A percentile compares a stretch with the other conserved stretches of the same genome.
Evolutionary conservation across 2,797 vertebrate genomes (phyloP).

Genomic region (Trichosurus vulpecula): DNA sequence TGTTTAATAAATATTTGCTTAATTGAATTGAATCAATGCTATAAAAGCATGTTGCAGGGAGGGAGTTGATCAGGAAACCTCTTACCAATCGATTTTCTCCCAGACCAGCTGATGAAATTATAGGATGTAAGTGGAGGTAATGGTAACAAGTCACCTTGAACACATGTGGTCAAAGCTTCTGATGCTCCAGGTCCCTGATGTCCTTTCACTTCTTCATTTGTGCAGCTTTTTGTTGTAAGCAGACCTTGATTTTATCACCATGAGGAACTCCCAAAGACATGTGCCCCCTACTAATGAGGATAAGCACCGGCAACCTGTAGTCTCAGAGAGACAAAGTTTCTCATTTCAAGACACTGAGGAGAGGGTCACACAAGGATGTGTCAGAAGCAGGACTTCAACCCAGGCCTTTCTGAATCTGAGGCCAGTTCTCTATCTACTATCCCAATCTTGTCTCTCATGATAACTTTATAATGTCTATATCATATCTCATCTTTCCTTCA

Average conservation of each 20-base stretch:
- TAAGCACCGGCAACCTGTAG: background rate
- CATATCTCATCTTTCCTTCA: background rate
- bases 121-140: background rate
- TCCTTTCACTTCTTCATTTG: background rate
- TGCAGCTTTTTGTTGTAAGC: background rate
- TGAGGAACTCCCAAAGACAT: background rate
- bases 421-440: background rate
- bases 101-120: background rate
- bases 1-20: background rate
- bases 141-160: background rate
- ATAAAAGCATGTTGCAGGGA: background rate
- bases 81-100: background rate
- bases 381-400: background rate
- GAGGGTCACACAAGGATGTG: background rate
- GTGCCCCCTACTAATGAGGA: background rate
- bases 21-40: background rate
- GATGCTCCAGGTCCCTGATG: background rate
- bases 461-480: background rate
- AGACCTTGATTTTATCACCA: background rate
- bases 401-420: background rate
- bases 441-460: background rate
- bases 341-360: no score
- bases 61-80: background rate
- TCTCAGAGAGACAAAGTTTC: background rate
- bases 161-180: background rate